These are phyloP conservation scores for Paedocypris micromegethes DNA, from an alignment of 2,797 vertebrate species.

Conservation along the genomic window DNA sequence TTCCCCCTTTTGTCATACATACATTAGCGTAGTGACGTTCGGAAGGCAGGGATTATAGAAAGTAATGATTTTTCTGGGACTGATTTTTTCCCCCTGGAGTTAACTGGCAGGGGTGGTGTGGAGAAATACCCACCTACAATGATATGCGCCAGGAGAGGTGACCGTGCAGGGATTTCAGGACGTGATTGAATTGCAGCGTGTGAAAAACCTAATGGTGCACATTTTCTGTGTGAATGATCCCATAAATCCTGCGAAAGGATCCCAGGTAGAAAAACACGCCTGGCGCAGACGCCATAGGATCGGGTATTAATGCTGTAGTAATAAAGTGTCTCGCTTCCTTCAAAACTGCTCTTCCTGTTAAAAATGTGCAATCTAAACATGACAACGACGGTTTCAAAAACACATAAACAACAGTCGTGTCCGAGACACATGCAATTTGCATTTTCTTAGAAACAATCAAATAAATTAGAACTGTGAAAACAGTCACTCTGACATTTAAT, in stretches of 20 bases:
- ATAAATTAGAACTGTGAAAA: too few relatives aligned
- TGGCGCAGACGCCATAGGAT: conserved; percentile 37
- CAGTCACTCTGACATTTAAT: too few relatives aligned
- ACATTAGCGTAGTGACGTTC: conserved; percentile 44
- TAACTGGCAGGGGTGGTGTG: conserved; percentile 37
- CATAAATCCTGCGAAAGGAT: conserved; percentile 50
- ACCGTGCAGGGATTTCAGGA: conserved; percentile 45
- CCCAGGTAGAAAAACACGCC: conserved; percentile 43
- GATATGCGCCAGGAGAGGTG: conserved; percentile 31
- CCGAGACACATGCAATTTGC: too few relatives aligned
- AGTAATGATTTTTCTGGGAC: conserved; percentile 46
- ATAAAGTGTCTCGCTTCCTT: conserved; percentile 43
- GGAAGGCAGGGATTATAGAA: conserved; percentile 46
- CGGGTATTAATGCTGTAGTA: conserved; percentile 49
- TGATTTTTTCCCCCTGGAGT: conserved; percentile 38
- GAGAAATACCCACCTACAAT: conserved; percentile 40
- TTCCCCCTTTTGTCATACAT: conserved; percentile 43
- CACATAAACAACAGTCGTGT: too few relatives aligned
- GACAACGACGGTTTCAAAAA: conserved; percentile 14
- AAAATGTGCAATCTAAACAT: conserved; percentile 30
- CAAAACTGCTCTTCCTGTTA: conserved; percentile 41
- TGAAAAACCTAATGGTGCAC: conserved; percentile 48
- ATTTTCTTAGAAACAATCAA: too few relatives aligned
- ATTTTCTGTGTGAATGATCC: conserved; percentile 54
- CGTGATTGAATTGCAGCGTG: conserved; percentile 52